Conservation (phyloP, 2,888 invertebrate species). For the Keiferia lycopersicella region DNA sequence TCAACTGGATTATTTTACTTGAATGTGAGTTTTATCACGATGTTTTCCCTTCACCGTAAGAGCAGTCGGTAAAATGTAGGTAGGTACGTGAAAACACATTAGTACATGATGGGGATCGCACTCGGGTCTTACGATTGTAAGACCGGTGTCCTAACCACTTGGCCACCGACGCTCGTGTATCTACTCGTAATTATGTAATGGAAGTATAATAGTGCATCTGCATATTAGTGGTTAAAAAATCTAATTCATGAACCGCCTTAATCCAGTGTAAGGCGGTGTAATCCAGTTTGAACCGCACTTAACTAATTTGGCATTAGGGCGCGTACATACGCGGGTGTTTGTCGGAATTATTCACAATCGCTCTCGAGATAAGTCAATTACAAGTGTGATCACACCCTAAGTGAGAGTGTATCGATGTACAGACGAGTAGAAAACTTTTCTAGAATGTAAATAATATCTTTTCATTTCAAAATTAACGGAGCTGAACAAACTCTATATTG, state of each 20-base stretch:
- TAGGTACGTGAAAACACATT: too few relatives aligned
- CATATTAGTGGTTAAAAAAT: conserved; percentile 27
- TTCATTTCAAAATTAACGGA: too few relatives aligned
- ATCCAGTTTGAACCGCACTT: conserved; percentile 58
- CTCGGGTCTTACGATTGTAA: too few relatives aligned
- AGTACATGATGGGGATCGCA: too few relatives aligned
- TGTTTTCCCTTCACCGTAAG: too few relatives aligned
- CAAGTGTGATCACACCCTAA: conserved; percentile 69
- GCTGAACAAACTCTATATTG: too few relatives aligned
- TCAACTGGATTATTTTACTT: too few relatives aligned
- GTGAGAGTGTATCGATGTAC: conserved; percentile 46
- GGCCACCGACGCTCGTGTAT: too few relatives aligned
- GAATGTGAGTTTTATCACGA: too few relatives aligned
- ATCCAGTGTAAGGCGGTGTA: conserved; percentile 44
- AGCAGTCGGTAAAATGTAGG: too few relatives aligned
- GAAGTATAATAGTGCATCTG: neutral
- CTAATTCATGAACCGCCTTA: conserved; percentile 39
- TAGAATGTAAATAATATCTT: too few relatives aligned
- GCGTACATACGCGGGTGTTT: conserved; percentile 46
- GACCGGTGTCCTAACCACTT: too few relatives aligned
- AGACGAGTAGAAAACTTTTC: conserved; percentile 39
- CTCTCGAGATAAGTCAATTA: conserved; percentile 75
- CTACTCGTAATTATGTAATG: neutral
- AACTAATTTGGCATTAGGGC: conserved; percentile 58
- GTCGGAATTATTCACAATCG: conserved; percentile 53